Evolutionary conservation across 2,113 vertebrate genomes (phyloP).

Genomic region (Pseudolaguvia tuberculata): DNA sequence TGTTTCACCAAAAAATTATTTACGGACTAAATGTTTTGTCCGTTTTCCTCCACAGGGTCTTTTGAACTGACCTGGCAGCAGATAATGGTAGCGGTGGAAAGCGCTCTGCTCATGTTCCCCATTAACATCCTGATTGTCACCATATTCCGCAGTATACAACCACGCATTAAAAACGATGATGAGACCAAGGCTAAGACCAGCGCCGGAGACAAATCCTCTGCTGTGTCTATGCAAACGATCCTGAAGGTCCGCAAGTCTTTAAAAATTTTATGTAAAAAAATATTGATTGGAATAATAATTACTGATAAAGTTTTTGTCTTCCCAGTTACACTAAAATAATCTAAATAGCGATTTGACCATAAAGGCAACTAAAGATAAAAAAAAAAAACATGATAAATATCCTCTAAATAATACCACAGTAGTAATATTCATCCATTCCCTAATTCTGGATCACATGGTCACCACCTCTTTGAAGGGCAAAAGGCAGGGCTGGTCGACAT

Average conservation of each 20-base stretch:
- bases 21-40: not conserved
- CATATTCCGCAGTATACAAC: constrained; percentile 72
- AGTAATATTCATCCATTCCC: too few relatives aligned
- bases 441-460: too few relatives aligned
- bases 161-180: constrained; percentile 53
- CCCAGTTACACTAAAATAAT: too few relatives aligned
- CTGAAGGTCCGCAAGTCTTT: constrained; percentile 56
- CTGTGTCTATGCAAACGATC: constrained; percentile 54
- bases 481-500: too few relatives aligned
- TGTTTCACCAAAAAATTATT: too few relatives aligned
- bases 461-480: too few relatives aligned
- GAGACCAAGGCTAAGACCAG: constrained; percentile 26
- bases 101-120: constrained; percentile 78
- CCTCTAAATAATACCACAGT: too few relatives aligned
- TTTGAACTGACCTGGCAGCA: constrained; percentile 65
- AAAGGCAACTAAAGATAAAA: too few relatives aligned
- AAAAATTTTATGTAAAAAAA: not conserved
- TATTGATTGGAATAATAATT: not conserved
- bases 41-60: constrained; percentile 50
- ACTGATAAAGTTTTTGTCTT: too few relatives aligned
- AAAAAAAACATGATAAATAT: too few relatives aligned
- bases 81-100: constrained; percentile 71
- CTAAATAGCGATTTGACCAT: too few relatives aligned
- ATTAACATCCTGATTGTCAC: constrained; percentile 78
- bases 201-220: not conserved